phyloP scores from a whole-genome alignment of 2,113 vertebrate genomes.

The Thamnaconus septentrionalis region DNA sequence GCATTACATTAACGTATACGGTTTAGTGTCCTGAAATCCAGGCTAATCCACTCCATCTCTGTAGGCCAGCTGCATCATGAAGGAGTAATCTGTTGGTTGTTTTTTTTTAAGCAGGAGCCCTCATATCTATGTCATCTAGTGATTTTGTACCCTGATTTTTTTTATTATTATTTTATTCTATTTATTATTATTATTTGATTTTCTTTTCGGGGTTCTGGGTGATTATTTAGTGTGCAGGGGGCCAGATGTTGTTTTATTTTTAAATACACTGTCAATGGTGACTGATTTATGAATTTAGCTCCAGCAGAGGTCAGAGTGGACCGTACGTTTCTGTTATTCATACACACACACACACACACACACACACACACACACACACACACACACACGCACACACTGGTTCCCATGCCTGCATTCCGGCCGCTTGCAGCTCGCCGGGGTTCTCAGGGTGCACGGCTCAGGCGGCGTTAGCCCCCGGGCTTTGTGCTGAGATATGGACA shows the following conservation, averaged over 20 bases:
- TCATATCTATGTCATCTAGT: neutral
- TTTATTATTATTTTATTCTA: no score
- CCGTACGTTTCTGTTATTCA: neutral
- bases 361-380: no score
- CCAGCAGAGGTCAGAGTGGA: constrained; percentile 7
- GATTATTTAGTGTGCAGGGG: constrained; percentile 5
- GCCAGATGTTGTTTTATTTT: no score
- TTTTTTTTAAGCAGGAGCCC: constrained; percentile 10
- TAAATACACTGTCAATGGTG: neutral
- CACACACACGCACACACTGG: neutral
- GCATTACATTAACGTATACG: neutral
- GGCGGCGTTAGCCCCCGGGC: constrained; percentile 11
- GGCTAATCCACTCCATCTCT: constrained; percentile 28
- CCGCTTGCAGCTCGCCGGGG: constrained; percentile 31
- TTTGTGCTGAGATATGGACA: constrained; percentile 23
- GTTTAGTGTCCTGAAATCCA: constrained; percentile 13
- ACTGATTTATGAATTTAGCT: neutral
- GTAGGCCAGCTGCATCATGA: constrained; percentile 14
- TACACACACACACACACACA: no score
- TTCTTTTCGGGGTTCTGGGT: neutral
- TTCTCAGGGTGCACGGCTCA: constrained; percentile 34
- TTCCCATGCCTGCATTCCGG: constrained; percentile 54
- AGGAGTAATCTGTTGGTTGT: constrained; percentile 28
- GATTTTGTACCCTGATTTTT: neutral
- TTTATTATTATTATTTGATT: no score